phyloP scores from a whole-genome alignment of 2,888 invertebrate genomes.

The Tanytarsus gracilentus region DNA sequence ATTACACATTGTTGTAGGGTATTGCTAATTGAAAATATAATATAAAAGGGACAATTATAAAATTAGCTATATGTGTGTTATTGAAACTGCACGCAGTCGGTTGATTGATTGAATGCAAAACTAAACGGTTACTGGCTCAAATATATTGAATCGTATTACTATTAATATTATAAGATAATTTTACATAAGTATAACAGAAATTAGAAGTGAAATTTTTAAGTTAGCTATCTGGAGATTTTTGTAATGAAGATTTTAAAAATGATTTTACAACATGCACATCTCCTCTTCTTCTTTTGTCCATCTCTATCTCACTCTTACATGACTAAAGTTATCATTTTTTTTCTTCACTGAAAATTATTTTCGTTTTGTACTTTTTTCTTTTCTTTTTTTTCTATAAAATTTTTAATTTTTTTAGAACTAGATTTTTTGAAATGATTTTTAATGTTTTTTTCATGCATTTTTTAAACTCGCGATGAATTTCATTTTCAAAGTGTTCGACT shows the following conservation, averaged over 20 bases:
- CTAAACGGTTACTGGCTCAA: too few species aligned
- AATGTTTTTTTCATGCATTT: constrained; percentile 17
- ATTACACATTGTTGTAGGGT: too few species aligned
- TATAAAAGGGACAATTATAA: too few species aligned
- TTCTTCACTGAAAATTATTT: constrained; percentile 14
- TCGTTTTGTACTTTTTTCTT: constrained; percentile 28
- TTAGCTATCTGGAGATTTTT: background rate
- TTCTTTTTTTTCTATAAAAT: constrained; percentile 20
- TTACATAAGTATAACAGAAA: too few species aligned
- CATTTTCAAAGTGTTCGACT: background rate
- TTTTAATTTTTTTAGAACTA: constrained; percentile 26
- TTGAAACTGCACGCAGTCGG: too few species aligned
- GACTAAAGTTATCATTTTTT: constrained; percentile 18
- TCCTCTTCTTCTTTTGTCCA: background rate
- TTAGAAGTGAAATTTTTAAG: too few species aligned
- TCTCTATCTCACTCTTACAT: constrained; percentile 18
- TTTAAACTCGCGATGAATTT: background rate
- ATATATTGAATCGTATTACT: too few species aligned
- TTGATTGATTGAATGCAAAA: too few species aligned
- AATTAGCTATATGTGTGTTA: too few species aligned
- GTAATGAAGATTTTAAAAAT: background rate
- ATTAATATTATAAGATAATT: too few species aligned
- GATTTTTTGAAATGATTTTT: constrained; percentile 19
- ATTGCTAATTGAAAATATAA: too few species aligned
- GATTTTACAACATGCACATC: constrained; percentile 11